Base-by-base conservation (phyloP, 2,113 vertebrate species). In the Rhinichthys klamathensis region DNA sequence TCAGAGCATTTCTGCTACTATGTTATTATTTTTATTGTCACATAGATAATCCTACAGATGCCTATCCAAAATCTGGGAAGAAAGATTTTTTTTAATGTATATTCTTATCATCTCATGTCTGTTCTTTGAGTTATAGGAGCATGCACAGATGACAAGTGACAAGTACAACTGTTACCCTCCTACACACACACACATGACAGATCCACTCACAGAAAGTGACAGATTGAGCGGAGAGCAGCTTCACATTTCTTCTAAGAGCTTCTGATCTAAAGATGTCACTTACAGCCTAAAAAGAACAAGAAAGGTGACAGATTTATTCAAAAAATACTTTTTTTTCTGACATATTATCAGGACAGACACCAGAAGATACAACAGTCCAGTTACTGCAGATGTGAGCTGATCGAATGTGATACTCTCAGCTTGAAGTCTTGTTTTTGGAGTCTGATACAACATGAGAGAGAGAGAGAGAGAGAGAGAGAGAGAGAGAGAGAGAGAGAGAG, bases 181-280 rank as follows among this genome's bases (percentile, higher is more conserved):
- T 25, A 21, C 35, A 63, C 70, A 51, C 72, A 75, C 73, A 27
- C 72, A 25, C 41, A 49, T 0, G 8, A 18, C 67, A 41, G 49
- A 41, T 41, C 10, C 46, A n/a, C 18, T 30, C 54, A 32, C 65
- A 76, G 18, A 81, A 79, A 76, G 58, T 85, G 83, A 82, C 86
- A 85, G 58, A 35, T 18, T 76, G 46, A 73, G 67, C 35, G n/a
- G n/a, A 74, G 44, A 74, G 76, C 51, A 61, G 54, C 30, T 70
- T 51, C 35, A 72, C 63, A n/a, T 79, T 44, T 44, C 38, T 41
- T 73, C 60, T 25, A 58, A 65, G 23, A 75, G 58, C 41, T 67
- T 58, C 23, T 84, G 70, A 75, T 76, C 60, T 38, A 30, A 69
- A 74, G 75, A 80, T 80, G 82, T 84, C 82, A 87, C 82, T 74